These are phyloP conservation scores for Polyodon spathula DNA, from an alignment of 2,113 vertebrate species.

Conservation along the genomic window DNA sequence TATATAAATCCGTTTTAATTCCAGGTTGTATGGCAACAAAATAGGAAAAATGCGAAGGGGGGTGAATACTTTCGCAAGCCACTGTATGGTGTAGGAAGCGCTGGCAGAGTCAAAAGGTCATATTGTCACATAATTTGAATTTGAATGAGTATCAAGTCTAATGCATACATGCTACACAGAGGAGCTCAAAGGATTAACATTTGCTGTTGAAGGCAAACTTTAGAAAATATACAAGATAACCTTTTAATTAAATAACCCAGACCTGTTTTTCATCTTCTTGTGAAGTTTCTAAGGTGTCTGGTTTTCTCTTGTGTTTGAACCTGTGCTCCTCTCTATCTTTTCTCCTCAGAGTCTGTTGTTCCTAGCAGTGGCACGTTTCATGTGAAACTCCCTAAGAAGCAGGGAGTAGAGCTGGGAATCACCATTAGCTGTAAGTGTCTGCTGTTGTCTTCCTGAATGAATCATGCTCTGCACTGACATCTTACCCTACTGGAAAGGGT, in stretches of 20 bases:
- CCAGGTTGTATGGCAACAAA: no score
- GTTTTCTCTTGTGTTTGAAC: background rate
- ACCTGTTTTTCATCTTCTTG: no score
- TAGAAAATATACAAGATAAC: no score
- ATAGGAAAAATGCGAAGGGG: no score
- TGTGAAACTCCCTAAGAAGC: conserved; percentile 94
- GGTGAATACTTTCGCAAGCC: no score
- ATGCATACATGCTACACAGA: conserved; percentile 14
- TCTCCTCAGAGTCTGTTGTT: conserved; percentile 80
- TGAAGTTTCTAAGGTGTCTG: no score
- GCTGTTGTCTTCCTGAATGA: no score
- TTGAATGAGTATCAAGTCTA: conserved; percentile 6
- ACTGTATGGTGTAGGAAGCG: no score
- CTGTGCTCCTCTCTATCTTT: background rate
- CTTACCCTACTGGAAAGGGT: background rate
- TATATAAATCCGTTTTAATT: no score
- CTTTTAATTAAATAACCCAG: no score
- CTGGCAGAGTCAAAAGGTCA: no score
- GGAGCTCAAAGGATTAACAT: conserved; percentile 11
- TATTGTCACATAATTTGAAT: no score
- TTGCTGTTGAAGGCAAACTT: background rate
- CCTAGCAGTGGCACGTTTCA: conserved; percentile 97
- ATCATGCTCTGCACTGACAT: background rate
- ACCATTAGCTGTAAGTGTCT: conserved; percentile 88
- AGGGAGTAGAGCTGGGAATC: conserved; percentile 92